Conservation (phyloP, 1,140 invertebrate genomes). For the Dicyema japonicum region DNA sequence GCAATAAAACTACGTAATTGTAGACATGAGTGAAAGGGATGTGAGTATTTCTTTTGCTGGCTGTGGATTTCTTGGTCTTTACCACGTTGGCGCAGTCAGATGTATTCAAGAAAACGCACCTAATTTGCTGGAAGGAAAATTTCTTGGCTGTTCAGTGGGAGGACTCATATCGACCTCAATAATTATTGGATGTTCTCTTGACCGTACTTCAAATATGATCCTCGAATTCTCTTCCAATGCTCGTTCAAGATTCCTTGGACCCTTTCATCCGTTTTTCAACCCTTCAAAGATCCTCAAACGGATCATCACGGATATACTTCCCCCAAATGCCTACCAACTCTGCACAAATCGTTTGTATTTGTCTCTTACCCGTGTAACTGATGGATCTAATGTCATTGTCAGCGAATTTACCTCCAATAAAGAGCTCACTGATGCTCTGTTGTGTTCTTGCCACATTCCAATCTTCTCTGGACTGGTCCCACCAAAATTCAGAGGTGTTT, state of each 20-base stretch:
- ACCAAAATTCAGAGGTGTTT: constrained; percentile 14
- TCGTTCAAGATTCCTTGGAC: constrained; percentile 44
- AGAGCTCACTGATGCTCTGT: too few species aligned
- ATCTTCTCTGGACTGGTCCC: not conserved
- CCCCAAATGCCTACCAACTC: constrained; percentile 49
- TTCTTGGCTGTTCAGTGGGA: too few species aligned
- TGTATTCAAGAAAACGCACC: constrained; percentile 84
- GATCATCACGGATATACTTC: constrained; percentile 39
- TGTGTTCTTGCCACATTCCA: not conserved
- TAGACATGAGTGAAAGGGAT: too few species aligned
- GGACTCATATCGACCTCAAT: too few species aligned
- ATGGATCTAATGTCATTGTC: too few species aligned
- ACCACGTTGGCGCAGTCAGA: constrained; percentile 77
- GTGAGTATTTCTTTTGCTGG: constrained; percentile 83
- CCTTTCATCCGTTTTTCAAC: constrained; percentile 72
- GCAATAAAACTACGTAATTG: too few species aligned
- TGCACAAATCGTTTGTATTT: constrained; percentile 63
- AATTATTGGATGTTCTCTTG: too few species aligned
- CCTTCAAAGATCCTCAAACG: constrained; percentile 52
- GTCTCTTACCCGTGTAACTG: constrained; percentile 58
- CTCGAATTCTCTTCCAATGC: too few species aligned
- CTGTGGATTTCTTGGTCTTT: constrained; percentile 87
- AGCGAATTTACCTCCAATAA: too few species aligned
- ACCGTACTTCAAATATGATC: too few species aligned
- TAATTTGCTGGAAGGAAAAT: too few species aligned